These are phyloP conservation scores for Pocillopora damicornis DNA, from an alignment of 64 coral and sea anemone species.

Conservation along the genomic window DNA sequence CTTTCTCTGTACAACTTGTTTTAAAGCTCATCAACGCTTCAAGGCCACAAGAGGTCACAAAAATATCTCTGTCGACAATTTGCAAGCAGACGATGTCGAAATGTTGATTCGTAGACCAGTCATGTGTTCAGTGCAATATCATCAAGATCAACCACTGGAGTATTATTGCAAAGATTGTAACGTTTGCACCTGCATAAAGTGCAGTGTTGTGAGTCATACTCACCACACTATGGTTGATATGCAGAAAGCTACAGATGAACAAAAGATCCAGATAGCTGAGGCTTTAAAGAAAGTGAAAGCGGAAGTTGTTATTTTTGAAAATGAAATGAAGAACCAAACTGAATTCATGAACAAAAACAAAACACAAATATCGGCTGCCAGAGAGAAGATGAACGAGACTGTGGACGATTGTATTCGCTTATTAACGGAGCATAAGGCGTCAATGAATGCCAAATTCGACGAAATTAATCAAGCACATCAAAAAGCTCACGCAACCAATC, in stretches of 20 bases:
- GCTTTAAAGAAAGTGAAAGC: not conserved
- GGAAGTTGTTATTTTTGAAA: not conserved
- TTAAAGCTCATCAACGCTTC: slow-evolving; percentile 16
- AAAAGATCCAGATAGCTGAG: not conserved
- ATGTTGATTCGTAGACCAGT: slow-evolving; percentile 16
- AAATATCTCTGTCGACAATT: slow-evolving; percentile 16
- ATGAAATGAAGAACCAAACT: slow-evolving; percentile 5
- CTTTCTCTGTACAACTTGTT: slow-evolving; percentile 12
- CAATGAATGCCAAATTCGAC: not conserved
- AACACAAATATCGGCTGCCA: not conserved
- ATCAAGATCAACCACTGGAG: slow-evolving; percentile 5
- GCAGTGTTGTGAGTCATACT: slow-evolving; percentile 22
- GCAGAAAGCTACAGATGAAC: slow-evolving; percentile 15
- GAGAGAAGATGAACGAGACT: not conserved
- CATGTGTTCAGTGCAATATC: slow-evolving; percentile 29
- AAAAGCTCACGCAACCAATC: slow-evolving; percentile 11
- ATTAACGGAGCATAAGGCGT: not conserved
- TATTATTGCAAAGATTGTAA: slow-evolving; percentile 41
- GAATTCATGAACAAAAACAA: not conserved
- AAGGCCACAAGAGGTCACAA: slow-evolving; percentile 8
- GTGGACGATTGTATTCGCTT: not conserved
- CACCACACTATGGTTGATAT: slow-evolving; percentile 8
- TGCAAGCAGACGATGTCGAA: slow-evolving; percentile 32
- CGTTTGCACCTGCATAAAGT: slow-evolving; percentile 23
- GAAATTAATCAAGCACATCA: slow-evolving; percentile 20